Base-by-base conservation (phyloP, 2,888 invertebrate species). In the Litoditis marina region DNA sequence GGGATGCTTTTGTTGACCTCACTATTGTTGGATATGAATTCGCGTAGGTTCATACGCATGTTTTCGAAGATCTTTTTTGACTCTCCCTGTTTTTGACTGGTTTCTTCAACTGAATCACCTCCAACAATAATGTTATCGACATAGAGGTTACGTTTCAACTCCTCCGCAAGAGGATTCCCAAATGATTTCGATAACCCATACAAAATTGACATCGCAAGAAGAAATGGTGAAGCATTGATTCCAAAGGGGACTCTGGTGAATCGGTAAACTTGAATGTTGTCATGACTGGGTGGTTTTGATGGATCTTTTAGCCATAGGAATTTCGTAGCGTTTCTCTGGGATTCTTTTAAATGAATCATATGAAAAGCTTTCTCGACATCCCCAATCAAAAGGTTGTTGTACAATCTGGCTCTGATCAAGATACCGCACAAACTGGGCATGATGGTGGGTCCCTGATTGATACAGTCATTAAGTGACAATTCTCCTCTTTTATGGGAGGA, bases 371-470 rank as follows among this genome's bases (percentile, higher is more conserved):
- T n/a, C n/a, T n/a, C n/a, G n/a, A n/a, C n/a, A n/a, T n/a, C n/a
- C n/a, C n/a, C n/a, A n/a, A n/a, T n/a, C n/a, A n/a, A 11, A 0
- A 66, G 42, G 19, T 46, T 55, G 8, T 36, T 19, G 1, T 34
- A 5, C 34, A 2, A 42, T 36, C 13, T 73, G 54, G 58, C 25
- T 11, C 69, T 52, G 16, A 74, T 34, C 3, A 74, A 58, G 16
- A n/a, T n/a, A n/a, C n/a, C n/a, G n/a, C n/a, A n/a, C n/a, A n/a
- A n/a, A n/a, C n/a, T n/a, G n/a, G n/a, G n/a, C n/a, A n/a, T n/a
- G n/a, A n/a, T n/a, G n/a, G n/a, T n/a, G n/a, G n/a, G n/a, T n/a
- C n/a, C n/a, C n/a, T n/a, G n/a, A n/a, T n/a, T n/a, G n/a, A n/a
- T n/a, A n/a, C n/a, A n/a, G n/a, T n/a, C n/a, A n/a, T n/a, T n/a